These are phyloP conservation scores for Palythoa grandiflora DNA, from an alignment of 92 coral and sea anemone species.

Conservation along the genomic window DNA sequence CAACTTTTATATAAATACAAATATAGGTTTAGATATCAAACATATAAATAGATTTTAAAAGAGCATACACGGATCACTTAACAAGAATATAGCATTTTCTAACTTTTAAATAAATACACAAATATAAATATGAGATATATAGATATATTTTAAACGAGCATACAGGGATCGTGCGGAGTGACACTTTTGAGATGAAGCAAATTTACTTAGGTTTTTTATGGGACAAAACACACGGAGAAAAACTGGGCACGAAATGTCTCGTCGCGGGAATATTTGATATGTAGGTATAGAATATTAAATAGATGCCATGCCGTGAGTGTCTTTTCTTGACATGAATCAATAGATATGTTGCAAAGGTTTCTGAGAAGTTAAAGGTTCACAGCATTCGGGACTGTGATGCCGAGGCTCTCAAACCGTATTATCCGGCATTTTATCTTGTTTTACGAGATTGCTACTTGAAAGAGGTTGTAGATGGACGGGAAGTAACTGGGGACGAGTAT, in stretches of 20 bases:
- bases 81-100: no score
- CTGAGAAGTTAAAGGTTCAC: slow-evolving; percentile 9
- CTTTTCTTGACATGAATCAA: not conserved
- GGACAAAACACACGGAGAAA: not conserved
- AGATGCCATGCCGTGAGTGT: not conserved
- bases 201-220: not conserved
- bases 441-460: slow-evolving; percentile 23
- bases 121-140: no score
- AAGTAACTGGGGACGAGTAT: not conserved
- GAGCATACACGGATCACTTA: no score
- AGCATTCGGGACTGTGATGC: not conserved
- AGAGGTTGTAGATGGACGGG: slow-evolving; percentile 3
- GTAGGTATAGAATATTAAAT: not conserved
- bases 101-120: no score
- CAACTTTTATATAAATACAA: no score
- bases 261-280: not conserved
- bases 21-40: no score
- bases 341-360: slow-evolving; percentile 39
- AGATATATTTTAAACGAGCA: no score
- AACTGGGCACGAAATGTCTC: not conserved
- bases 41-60: no score
- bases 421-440: slow-evolving; percentile 31
- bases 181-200: no score
- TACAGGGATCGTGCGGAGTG: no score
- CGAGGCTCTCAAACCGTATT: slow-evolving; percentile 17